Percentiles rank a stretch among this genome's conserved stretches.
phyloP scores from a whole-genome alignment of 1,140 invertebrate species.

The Planococcus citri region DNA sequence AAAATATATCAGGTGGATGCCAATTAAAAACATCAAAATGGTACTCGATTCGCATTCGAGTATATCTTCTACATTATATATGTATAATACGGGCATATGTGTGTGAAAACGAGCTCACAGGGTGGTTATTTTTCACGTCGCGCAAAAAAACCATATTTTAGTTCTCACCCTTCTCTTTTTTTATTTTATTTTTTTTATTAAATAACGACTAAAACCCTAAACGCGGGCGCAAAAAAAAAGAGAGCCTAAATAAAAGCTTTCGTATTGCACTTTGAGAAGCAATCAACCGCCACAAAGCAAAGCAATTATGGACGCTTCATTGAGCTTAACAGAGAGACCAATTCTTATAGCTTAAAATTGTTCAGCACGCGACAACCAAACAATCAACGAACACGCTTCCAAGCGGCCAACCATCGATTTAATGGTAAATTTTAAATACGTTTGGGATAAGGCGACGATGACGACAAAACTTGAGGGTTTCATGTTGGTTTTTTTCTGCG shows the following conservation, averaged over 20 bases:
- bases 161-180: not conserved
- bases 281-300: conserved; percentile 17
- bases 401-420: not conserved
- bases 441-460: not conserved
- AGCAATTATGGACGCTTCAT: conserved; percentile 15
- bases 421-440: conserved; percentile 15
- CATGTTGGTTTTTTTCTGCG: too few relatives aligned
- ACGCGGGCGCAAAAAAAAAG: not conserved
- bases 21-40: not conserved
- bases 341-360: not conserved
- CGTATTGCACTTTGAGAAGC: not conserved
- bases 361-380: conserved; percentile 14
- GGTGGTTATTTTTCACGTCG: not conserved
- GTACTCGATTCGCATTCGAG: too few relatives aligned
- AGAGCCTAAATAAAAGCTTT: not conserved
- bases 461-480: too few relatives aligned
- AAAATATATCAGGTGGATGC: not conserved
- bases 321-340: not conserved
- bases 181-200: too few relatives aligned
- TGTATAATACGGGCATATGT: too few relatives aligned
- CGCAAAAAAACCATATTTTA: not conserved
- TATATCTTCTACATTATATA: too few relatives aligned
- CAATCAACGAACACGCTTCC: conserved; percentile 5
- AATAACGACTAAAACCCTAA: not conserved
- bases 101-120: too few relatives aligned